phyloP scores from a whole-genome alignment of 2,113 vertebrate genomes.

The Ginglymostoma cirratum region DNA sequence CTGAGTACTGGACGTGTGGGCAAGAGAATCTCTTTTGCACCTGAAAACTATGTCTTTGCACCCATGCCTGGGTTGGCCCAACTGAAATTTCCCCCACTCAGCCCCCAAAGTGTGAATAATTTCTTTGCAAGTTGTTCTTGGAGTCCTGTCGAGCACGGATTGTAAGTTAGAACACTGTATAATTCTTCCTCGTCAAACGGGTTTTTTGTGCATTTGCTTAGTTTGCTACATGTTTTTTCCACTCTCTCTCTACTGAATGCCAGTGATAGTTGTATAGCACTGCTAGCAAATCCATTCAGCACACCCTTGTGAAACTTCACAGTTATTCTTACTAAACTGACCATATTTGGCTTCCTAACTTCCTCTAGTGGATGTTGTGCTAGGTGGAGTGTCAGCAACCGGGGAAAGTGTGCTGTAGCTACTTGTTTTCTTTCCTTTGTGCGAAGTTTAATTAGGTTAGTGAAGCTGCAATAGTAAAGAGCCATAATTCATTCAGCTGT shows the following conservation, averaged over 20 bases:
- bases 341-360: background rate
- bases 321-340: background rate
- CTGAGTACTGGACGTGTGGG: background rate
- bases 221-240: too few relatives aligned
- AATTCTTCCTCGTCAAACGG: background rate
- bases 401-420: background rate
- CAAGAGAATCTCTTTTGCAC: slow-evolving; percentile 69
- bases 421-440: background rate
- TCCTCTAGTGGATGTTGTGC: background rate
- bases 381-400: background rate
- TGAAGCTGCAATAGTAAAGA: background rate
- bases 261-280: background rate
- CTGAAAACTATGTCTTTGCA: slow-evolving; percentile 75
- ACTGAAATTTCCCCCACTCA: slow-evolving; percentile 68
- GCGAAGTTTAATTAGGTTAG: background rate
- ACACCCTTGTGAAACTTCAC: background rate
- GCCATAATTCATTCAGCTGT: background rate
- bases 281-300: background rate
- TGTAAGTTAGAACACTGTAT: slow-evolving; percentile 49
- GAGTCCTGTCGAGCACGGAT: slow-evolving; percentile 45
- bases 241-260: background rate
- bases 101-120: slow-evolving; percentile 62
- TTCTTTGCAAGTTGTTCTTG: slow-evolving; percentile 63
- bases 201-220: background rate
- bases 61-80: slow-evolving; percentile 62